Percentiles rank a stretch among this genome's conserved stretches.
Evolutionary conservation across 2,797 vertebrate genomes (phyloP).

Genomic region (Siniperca obscura): DNA sequence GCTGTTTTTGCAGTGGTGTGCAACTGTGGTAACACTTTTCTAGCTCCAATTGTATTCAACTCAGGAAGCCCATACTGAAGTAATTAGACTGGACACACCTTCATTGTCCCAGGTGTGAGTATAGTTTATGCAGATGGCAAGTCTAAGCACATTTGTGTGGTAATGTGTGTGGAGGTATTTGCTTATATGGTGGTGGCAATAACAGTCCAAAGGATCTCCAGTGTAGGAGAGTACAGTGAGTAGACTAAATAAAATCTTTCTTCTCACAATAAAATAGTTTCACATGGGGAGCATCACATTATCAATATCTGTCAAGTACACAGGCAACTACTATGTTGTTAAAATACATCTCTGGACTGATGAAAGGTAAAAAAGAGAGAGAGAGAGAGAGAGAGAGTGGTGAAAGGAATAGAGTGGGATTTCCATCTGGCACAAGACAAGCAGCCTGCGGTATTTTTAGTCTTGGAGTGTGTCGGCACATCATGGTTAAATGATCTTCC

Average conservation of each 20-base stretch:
- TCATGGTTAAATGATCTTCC: conserved; percentile 5
- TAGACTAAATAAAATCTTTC: not conserved
- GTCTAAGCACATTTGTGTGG: conserved; percentile 51
- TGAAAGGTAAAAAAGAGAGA: conserved; percentile 3
- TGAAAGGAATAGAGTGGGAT: conserved; percentile 53
- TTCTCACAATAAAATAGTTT: not conserved
- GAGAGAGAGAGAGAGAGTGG: not conserved
- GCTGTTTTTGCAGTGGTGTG: not conserved
- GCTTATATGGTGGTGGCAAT: not conserved
- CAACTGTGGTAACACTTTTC: not conserved
- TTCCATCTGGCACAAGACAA: conserved; percentile 41
- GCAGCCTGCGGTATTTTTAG: conserved; percentile 57
- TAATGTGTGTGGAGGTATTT: conserved; percentile 31
- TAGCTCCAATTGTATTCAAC: conserved; percentile 8
- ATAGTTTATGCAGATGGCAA: conserved; percentile 32
- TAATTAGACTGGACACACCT: conserved; percentile 34
- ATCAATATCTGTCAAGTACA: not conserved
- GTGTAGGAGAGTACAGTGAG: not conserved
- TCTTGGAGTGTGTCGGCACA: conserved; percentile 11
- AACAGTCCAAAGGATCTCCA: not conserved
- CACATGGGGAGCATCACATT: not conserved
- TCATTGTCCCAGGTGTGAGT: conserved; percentile 24
- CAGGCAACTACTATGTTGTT: not conserved
- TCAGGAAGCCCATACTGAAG: conserved; percentile 1
- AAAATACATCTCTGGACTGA: not conserved